Conservation (phyloP, 2,113 vertebrate species). For the Falco punctatus region DNA sequence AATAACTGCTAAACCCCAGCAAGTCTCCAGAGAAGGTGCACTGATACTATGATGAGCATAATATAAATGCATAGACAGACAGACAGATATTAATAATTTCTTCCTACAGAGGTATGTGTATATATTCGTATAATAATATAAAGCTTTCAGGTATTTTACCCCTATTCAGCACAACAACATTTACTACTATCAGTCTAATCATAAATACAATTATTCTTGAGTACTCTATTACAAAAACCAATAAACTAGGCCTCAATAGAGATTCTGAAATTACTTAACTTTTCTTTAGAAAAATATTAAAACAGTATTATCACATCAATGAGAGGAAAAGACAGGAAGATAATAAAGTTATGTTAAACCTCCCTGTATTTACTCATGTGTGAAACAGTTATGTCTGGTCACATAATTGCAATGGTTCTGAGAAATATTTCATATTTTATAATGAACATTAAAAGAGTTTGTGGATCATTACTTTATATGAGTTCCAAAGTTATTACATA, state of each 20-base stretch:
- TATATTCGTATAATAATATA: constrained; percentile 56
- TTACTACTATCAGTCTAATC: constrained; percentile 76
- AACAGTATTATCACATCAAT: constrained; percentile 86
- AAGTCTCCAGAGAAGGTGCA: constrained; percentile 48
- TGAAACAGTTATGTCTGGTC: constrained; percentile 88
- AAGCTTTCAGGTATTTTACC: constrained; percentile 67
- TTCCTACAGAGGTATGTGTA: constrained; percentile 33
- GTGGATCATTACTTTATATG: constrained; percentile 90
- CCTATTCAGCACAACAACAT: constrained; percentile 68
- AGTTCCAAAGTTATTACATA: constrained; percentile 89
- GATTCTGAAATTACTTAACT: constrained; percentile 84
- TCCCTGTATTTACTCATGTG: constrained; percentile 85
- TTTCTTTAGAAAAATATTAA: constrained; percentile 85
- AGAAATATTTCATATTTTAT: constrained; percentile 89
- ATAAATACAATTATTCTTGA: constrained; percentile 83
- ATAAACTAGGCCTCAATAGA: constrained; percentile 81
- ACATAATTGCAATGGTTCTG: constrained; percentile 86
- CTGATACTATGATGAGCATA: constrained; percentile 48
- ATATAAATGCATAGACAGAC: constrained; percentile 68
- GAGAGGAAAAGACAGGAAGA: constrained; percentile 84
- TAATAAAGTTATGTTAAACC: constrained; percentile 89
- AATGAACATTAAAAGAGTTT: constrained; percentile 91
- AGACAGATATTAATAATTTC: constrained; percentile 67
- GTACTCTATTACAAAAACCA: constrained; percentile 83
- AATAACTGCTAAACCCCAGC: constrained; percentile 59